A percentile compares a stretch with the other conserved stretches of the same genome.
phyloP scores from a whole-genome alignment of 64 coral and sea anemone genomes.

The Pocillopora verrucosa region DNA sequence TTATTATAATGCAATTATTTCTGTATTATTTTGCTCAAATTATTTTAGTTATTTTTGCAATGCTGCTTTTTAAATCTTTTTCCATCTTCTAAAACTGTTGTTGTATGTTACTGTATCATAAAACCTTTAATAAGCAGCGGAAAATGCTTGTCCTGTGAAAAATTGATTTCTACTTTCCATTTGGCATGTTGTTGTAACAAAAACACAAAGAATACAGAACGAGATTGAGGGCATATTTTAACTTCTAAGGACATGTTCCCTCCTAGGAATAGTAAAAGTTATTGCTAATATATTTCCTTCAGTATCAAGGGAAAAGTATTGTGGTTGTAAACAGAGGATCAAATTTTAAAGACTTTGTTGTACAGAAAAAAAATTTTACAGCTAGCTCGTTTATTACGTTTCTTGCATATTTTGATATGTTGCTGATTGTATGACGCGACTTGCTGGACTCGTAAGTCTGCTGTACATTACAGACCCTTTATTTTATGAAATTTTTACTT shows the following conservation, averaged over 20 bases:
- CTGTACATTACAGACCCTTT: neutral
- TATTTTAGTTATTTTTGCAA: neutral
- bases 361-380: neutral
- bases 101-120: neutral
- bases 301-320: neutral
- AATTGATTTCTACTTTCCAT: neutral
- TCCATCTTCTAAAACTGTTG: neutral
- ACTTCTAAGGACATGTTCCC: neutral
- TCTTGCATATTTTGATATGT: neutral
- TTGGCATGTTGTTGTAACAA: neutral
- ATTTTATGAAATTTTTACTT: neutral
- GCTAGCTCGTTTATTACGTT: neutral
- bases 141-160: neutral
- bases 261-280: neutral
- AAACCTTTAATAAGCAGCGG: neutral
- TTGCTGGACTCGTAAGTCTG: neutral
- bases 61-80: neutral
- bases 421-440: neutral
- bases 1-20: neutral
- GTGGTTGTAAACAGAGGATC: neutral
- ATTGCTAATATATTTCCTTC: constrained; percentile 46
- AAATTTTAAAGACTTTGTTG: neutral
- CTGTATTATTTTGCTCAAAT: neutral
- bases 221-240: neutral
- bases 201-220: neutral